Conservation (phyloP, 2,888 invertebrate species). For the Catocala sponsa region DNA sequence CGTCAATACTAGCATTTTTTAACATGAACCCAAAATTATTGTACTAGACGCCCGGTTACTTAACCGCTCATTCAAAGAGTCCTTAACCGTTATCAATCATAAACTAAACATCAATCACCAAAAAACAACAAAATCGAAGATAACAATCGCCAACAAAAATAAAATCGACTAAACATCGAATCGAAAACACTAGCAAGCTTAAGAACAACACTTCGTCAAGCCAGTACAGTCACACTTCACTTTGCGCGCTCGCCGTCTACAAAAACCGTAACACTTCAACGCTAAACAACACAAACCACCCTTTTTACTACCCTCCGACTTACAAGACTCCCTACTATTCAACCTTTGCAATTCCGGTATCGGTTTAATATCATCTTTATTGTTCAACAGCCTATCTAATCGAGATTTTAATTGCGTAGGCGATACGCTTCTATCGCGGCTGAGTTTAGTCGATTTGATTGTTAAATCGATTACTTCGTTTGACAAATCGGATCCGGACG, state of each 20-base stretch:
- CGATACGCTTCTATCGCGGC: conserved; percentile 85
- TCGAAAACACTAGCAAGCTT: conserved; percentile 36
- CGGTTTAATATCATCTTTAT: conserved; percentile 54
- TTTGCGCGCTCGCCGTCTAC: conserved; percentile 72
- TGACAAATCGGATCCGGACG: conserved; percentile 64
- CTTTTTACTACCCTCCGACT: conserved; percentile 71
- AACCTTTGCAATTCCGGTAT: conserved; percentile 70
- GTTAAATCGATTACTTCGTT: conserved; percentile 65
- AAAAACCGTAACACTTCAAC: conserved; percentile 80
- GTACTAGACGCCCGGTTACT: too few species aligned
- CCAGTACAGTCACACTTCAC: conserved; percentile 72
- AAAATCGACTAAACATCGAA: conserved; percentile 36
- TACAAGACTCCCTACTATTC: conserved; percentile 78
- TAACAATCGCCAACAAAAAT: conserved; percentile 21
- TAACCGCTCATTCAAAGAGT: too few species aligned
- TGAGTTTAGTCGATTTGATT: conserved; percentile 60
- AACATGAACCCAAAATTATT: neutral
- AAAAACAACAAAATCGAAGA: conserved; percentile 18
- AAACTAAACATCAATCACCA: neutral
- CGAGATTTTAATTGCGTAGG: conserved; percentile 90
- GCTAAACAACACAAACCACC: conserved; percentile 77
- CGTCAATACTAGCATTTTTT: neutral
- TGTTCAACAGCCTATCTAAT: conserved; percentile 80
- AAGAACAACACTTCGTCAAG: conserved; percentile 70
- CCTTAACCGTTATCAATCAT: too few species aligned